These are phyloP conservation scores for Channa argus DNA, from an alignment of 2,113 vertebrate genomes.

Conservation along the genomic window DNA sequence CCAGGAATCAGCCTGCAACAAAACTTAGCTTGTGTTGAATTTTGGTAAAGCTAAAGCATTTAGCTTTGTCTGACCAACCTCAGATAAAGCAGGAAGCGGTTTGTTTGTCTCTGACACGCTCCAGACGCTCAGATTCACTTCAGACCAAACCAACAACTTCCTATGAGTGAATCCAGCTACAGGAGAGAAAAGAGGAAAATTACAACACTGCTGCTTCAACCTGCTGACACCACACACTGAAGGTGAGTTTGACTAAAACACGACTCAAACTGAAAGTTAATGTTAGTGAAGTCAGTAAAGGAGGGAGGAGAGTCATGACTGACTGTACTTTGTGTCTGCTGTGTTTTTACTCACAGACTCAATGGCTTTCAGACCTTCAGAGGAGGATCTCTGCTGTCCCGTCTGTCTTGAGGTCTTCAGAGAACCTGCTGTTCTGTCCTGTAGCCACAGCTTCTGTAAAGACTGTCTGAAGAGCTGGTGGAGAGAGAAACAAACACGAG, in stretches of 20 bases:
- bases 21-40: too few relatives aligned
- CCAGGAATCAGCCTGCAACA: too few relatives aligned
- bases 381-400: constrained; percentile 28
- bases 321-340: constrained; percentile 19
- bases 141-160: neutral
- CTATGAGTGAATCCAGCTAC: neutral
- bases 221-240: neutral
- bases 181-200: neutral
- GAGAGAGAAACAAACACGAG: neutral
- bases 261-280: neutral
- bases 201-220: neutral
- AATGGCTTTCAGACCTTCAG: constrained; percentile 14
- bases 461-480: neutral
- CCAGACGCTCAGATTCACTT: neutral
- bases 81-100: neutral
- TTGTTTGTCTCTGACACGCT: neutral
- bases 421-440: constrained; percentile 2
- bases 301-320: neutral
- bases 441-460: too few relatives aligned
- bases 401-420: constrained; percentile 19
- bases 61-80: neutral
- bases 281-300: neutral
- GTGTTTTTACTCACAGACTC: constrained; percentile 5
- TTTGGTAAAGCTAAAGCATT: too few relatives aligned
- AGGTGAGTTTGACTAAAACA: neutral